A percentile compares a stretch with the other conserved stretches of the same genome.
Conservation (phyloP, 2,888 invertebrate genomes). For the Chirona hameri region DNA sequence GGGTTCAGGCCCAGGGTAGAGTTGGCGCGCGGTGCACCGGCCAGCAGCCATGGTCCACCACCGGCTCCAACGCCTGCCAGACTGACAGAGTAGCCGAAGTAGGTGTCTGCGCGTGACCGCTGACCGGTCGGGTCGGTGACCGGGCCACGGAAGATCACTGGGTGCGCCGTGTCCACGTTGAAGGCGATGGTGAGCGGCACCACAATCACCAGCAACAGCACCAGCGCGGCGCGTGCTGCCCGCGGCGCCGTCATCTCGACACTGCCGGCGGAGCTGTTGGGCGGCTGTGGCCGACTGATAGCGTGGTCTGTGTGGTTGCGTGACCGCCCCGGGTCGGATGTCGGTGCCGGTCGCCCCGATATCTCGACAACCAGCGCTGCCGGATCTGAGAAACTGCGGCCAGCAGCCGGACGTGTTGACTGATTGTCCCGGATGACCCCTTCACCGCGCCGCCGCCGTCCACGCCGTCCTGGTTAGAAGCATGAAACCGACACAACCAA, state of each 20-base stretch:
- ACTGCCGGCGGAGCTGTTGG: too few species aligned
- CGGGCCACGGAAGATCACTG: conserved; percentile 33
- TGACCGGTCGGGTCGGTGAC: conserved; percentile 34
- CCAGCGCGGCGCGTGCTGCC: background rate
- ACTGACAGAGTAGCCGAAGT: conserved; percentile 40
- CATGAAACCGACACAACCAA: too few species aligned
- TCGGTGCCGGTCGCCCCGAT: too few species aligned
- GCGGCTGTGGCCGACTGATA: too few species aligned
- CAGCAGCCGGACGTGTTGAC: too few species aligned
- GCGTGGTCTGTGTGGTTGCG: too few species aligned
- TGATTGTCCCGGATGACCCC: too few species aligned
- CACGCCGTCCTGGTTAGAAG: too few species aligned
- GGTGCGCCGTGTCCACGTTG: conserved; percentile 37
- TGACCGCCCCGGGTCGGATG: too few species aligned
- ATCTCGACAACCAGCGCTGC: too few species aligned
- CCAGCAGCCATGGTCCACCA: conserved; percentile 44
- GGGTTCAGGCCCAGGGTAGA: conserved; percentile 47
- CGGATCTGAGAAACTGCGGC: too few species aligned
- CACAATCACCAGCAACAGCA: background rate
- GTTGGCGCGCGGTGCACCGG: conserved; percentile 56
- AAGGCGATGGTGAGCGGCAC: conserved; percentile 43
- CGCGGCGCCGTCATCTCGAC: background rate
- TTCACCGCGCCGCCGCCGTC: too few species aligned
- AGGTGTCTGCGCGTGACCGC: conserved; percentile 27
- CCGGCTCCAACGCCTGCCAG: background rate